A percentile compares a stretch with the other conserved stretches of the same genome.
phyloP scores from a whole-genome alignment of 2,888 invertebrate species.

The Trisateles emortualis region DNA sequence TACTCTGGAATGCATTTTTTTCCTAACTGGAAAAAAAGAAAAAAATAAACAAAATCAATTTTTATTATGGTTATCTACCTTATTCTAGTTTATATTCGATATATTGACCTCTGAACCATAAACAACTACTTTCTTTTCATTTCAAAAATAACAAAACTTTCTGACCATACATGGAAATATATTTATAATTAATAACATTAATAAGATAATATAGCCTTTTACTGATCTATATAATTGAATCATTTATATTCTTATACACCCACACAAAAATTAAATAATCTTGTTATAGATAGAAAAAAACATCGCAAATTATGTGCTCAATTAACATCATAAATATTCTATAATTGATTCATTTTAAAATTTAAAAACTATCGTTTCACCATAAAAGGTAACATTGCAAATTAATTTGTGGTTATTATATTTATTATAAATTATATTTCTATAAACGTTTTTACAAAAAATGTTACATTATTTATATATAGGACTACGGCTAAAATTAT shows the following conservation, averaged over 20 bases:
- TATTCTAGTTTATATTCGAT: too few relatives aligned
- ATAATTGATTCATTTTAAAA: background rate
- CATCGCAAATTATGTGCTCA: background rate
- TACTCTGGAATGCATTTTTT: too few relatives aligned
- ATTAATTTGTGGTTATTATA: background rate
- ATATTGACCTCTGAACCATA: background rate
- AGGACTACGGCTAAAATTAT: too few relatives aligned
- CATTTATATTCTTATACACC: background rate
- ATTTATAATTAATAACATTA: background rate
- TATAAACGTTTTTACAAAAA: too few relatives aligned
- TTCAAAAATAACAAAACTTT: background rate
- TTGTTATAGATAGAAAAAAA: background rate
- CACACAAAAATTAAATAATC: background rate
- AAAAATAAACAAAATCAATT: too few relatives aligned
- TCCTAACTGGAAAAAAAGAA: too few relatives aligned
- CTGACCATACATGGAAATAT: background rate
- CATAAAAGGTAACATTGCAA: background rate
- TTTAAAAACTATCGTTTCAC: background rate
- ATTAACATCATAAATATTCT: background rate
- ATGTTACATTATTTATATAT: too few relatives aligned
- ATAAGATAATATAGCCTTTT: background rate
- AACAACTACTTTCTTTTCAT: background rate
- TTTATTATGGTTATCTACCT: too few relatives aligned
- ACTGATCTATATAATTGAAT: background rate
- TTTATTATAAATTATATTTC: background rate